Base-by-base conservation (phyloP, 2,888 invertebrate genomes). In the Limnephilus lunatus region DNA sequence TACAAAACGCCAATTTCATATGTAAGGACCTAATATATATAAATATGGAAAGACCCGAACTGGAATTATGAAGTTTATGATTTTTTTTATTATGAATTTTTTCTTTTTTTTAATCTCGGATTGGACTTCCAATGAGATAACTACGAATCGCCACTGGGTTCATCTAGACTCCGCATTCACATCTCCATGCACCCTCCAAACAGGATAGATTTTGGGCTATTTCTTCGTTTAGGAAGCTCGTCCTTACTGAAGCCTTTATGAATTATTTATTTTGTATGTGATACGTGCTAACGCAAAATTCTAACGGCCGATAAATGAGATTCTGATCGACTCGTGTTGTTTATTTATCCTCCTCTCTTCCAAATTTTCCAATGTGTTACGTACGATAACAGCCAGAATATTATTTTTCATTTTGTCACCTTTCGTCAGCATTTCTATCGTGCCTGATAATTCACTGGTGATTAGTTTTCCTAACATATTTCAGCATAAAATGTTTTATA, bases 291-390 rank as follows among this genome's bases (percentile, higher is more conserved):
- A 89, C 83, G 83, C 89, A 81, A 89, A 31, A 85, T 44, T 91
- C 88, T 92, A 82, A 92, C 89, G 87, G 82, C 53, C 90, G 89
- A 91, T 91, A 90, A 92, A 92, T 90, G 81, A 53, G 85, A 85
- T 92, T 91, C 91, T 90, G 91, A 92, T 92, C 91, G 83, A 88
- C 86, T 87, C 31, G 32, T 35, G 81, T 92, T 85, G 86, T 91
- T 91, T 91, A 82, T 89, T 91, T 91, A 91, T 85, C 35, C 68
- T 85, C 35, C 68, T 91, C 87, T n/a, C 39, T 86, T 80, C 39
- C 86, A n/a, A 68, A 85, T 90, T 85, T 85, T 35, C 68, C 80
- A 35, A 83, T 83, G 19, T 35, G 32, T 83, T 35, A 35, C 35
- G n/a, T 3, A 35, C 35, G 4, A 11, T 25, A 83, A 83, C 25